Base-by-base conservation (phyloP, 2,888 invertebrate species). In the Lucinisca nassula region DNA sequence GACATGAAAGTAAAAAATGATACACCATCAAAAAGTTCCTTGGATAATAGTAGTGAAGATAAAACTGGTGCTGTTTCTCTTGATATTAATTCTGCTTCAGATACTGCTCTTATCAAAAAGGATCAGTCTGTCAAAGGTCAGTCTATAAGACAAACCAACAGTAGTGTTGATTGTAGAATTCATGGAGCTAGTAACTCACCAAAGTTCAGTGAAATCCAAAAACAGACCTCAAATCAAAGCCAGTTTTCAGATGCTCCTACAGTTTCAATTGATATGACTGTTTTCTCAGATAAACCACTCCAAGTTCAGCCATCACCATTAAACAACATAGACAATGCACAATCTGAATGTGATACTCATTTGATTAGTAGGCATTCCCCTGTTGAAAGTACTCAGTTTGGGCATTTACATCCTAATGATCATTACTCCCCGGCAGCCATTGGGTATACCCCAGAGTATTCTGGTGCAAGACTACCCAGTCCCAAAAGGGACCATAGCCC, bases 341-440 rank as follows among this genome's bases (percentile, higher is more conserved):
- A 10, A 27, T 21, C 27, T 17, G 30, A 51, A 49, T 45, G 40
- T 12, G 45, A 51, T 74, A 67, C 12, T 67, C 67, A 84, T 35
- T 51, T 67, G 21, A 94, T 91, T 80, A 86, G 89, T 45, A 88
- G 92, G 37, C 94, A 95, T 88, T 95, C 94, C 10, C 95, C 95
- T 0, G 91, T 90, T 27, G 92, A 94, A 45, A 90, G 88, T 24
- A 93, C 91, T 51, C 95, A 95, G 84, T 88, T 89, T 78, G 93
- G 92, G 70, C 95, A 95, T 83, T 93, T 92, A 70, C 91, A 93
- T 84, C 92, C 93, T 14, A 92, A 93, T 79, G 91, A 93, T 58
- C 91, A 93, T 81, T 95, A 95, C 82, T 94, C 94, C 12, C 92
- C 93, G 40, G 94, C 93, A 37, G 93, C 94, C 58, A 91, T 94